phyloP scores from a whole-genome alignment of 2,888 invertebrate genomes.

The Tipula unca region DNA sequence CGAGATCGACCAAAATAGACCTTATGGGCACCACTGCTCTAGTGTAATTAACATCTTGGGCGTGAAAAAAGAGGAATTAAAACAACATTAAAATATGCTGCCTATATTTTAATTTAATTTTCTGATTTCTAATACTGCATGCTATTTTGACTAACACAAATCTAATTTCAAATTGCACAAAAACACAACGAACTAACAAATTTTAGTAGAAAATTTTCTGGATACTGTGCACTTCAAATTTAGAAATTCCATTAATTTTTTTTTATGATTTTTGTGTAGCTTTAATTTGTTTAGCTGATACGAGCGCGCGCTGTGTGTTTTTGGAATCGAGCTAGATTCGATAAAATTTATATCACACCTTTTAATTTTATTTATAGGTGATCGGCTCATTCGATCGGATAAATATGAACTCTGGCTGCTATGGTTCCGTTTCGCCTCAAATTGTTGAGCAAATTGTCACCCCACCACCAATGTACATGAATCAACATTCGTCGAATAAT shows the following conservation, averaged over 20 bases:
- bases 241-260: background rate
- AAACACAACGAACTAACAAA: background rate
- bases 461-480: conserved; percentile 33
- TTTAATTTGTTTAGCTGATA: background rate
- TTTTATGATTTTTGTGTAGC: background rate
- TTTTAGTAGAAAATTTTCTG: background rate
- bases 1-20: background rate
- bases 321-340: background rate
- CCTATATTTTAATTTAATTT: background rate
- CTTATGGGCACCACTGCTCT: background rate
- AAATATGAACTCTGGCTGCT: conserved; percentile 30
- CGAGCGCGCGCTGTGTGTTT: background rate
- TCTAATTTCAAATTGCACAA: background rate
- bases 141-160: background rate
- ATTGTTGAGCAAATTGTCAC: conserved; percentile 31
- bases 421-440: conserved; percentile 28
- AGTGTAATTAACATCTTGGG: background rate
- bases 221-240: background rate
- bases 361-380: conserved; percentile 28
- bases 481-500: conserved; percentile 3
- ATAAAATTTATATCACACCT: background rate
- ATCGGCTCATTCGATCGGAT: conserved; percentile 35
- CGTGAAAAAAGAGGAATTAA: background rate
- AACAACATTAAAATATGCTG: background rate
- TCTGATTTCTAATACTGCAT: background rate